phyloP scores from a whole-genome alignment of 2,888 invertebrate species.

The Rhagonycha fulva region DNA sequence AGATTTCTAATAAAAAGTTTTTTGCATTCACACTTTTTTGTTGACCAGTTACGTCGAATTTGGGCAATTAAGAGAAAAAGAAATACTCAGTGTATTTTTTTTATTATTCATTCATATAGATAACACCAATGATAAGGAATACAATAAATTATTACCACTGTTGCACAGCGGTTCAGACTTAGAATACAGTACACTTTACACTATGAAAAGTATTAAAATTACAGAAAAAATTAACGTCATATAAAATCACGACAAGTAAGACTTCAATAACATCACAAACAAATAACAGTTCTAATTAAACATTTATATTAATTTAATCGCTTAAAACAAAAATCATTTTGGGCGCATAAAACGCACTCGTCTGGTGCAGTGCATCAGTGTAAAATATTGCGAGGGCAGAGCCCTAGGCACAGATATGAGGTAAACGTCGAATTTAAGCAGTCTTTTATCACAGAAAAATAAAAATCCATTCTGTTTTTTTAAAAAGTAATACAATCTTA shows the following conservation, averaged over 20 bases:
- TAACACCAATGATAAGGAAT: slow-evolving; percentile 50
- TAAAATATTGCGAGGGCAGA: slow-evolving; percentile 48
- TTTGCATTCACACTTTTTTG: no score
- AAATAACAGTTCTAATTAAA: slow-evolving; percentile 24
- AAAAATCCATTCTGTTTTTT: slow-evolving; percentile 35
- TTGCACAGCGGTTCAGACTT: slow-evolving; percentile 50
- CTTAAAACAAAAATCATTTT: slow-evolving; percentile 6
- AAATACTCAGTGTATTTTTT: slow-evolving; percentile 5
- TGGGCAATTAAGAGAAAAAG: background rate
- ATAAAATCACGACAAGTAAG: slow-evolving; percentile 40
- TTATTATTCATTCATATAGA: slow-evolving; percentile 31
- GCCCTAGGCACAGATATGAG: slow-evolving; percentile 57
- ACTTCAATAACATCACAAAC: slow-evolving; percentile 24
- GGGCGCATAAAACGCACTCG: slow-evolving; percentile 16
- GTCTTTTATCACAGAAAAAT: slow-evolving; percentile 56
- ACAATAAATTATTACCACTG: slow-evolving; percentile 51
- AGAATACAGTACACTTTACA: slow-evolving; percentile 52
- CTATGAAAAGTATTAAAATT: slow-evolving; percentile 42
- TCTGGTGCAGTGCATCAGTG: slow-evolving; percentile 23
- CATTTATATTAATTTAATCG: slow-evolving; percentile 12
- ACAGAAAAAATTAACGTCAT: slow-evolving; percentile 35
- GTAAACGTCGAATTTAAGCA: slow-evolving; percentile 49
- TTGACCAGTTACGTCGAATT: no score
- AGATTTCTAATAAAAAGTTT: no score
- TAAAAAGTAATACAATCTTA: slow-evolving; percentile 5